These are phyloP conservation scores for Sylvia atricapilla DNA, from an alignment of 2,113 vertebrate species.

Conservation along the genomic window DNA sequence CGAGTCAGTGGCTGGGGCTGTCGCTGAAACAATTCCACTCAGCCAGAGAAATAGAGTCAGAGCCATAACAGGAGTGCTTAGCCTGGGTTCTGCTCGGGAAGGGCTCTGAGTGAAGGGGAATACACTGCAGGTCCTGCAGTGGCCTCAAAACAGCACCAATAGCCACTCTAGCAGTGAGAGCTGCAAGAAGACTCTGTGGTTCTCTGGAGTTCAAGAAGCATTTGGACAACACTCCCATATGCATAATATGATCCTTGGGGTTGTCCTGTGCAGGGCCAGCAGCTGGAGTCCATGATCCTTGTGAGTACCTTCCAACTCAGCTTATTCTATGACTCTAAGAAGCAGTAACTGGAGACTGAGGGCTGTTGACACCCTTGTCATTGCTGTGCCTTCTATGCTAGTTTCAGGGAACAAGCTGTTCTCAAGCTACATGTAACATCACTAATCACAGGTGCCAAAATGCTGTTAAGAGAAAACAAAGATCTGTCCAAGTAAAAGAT, in stretches of 20 bases:
- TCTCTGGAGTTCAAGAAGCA: rapidly evolving
- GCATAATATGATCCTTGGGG: not conserved
- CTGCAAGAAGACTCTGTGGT: not conserved
- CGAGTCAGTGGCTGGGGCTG: not conserved
- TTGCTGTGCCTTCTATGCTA: not conserved
- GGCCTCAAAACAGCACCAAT: not conserved
- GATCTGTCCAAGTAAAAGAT: not conserved
- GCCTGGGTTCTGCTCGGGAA: not conserved
- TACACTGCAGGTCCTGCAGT: rapidly evolving
- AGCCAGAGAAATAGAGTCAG: not conserved
- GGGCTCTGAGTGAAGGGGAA: not conserved
- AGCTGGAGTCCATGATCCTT: not conserved
- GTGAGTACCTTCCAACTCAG: not conserved
- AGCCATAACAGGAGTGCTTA: not conserved
- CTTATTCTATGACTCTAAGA: not conserved
- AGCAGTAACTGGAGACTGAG: not conserved
- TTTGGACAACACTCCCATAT: not conserved
- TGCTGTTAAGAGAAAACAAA: not conserved
- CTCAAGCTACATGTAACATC: not conserved
- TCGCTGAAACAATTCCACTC: not conserved
- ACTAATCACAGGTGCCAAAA: not conserved
- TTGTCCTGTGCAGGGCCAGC: not conserved
- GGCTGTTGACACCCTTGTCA: not conserved
- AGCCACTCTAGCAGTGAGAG: not conserved
- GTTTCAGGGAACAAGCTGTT: not conserved